phyloP scores from a whole-genome alignment of 2,888 invertebrate genomes.

The Pollenia amentaria region DNA sequence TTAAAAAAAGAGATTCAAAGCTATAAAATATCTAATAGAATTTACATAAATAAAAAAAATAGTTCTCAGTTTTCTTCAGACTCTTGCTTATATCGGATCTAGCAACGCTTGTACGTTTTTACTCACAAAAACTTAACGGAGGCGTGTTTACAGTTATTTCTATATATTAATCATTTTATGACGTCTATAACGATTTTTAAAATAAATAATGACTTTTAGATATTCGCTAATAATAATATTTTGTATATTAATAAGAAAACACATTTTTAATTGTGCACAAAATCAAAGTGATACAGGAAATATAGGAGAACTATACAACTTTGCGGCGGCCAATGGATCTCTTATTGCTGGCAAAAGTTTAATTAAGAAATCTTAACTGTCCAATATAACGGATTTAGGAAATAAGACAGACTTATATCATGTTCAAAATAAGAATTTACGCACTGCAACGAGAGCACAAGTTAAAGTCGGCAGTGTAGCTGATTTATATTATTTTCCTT shows the following conservation, averaged over 20 bases:
- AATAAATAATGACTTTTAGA: constrained; percentile 25
- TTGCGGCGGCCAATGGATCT: not conserved
- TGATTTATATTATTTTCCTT: constrained; percentile 4
- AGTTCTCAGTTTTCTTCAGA: constrained; percentile 7
- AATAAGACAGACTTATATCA: too few species aligned
- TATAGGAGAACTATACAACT: not conserved
- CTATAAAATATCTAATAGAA: not conserved
- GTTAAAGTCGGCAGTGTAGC: not conserved
- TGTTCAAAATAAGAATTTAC: too few species aligned
- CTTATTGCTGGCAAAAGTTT: too few species aligned
- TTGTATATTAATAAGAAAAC: not conserved
- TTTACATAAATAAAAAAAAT: too few species aligned
- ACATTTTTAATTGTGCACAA: not conserved
- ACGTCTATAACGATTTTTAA: constrained; percentile 14
- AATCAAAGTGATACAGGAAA: not conserved
- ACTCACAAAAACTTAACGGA: not conserved
- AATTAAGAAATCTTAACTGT: too few species aligned
- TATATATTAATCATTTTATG: constrained; percentile 16
- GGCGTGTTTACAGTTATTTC: constrained; percentile 12
- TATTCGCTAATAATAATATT: not conserved
- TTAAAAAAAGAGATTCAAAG: not conserved
- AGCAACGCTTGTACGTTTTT: not conserved
- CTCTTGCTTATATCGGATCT: not conserved
- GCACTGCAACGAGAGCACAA: too few species aligned
- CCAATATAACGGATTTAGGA: too few species aligned